A percentile compares a stretch with the other conserved stretches of the same genome.
phyloP scores from a whole-genome alignment of 2,888 invertebrate species.

The Hymenopus coronatus region DNA sequence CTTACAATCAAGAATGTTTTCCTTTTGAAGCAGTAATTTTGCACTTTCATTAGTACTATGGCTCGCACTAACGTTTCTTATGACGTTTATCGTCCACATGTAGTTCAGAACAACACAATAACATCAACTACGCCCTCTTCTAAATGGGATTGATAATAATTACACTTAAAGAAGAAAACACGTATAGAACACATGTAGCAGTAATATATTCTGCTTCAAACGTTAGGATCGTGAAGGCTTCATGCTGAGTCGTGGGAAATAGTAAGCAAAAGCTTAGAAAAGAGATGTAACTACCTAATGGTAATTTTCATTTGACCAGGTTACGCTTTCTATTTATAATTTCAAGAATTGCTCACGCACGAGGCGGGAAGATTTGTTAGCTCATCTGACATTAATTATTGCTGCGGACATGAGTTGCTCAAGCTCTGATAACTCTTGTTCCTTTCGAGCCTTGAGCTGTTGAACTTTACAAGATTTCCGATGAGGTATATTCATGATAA shows the following conservation, averaged over 20 bases:
- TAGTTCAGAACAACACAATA: neutral
- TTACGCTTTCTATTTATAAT: neutral
- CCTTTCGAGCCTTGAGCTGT: neutral
- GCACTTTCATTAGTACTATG: neutral
- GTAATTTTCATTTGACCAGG: neutral
- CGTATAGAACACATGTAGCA: neutral
- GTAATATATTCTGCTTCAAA: neutral
- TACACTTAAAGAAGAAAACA: neutral
- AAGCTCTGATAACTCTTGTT: neutral
- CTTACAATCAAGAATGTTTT: neutral
- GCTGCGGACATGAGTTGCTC: neutral
- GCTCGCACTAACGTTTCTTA: neutral
- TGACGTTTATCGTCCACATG: neutral
- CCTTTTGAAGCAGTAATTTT: neutral
- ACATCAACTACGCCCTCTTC: neutral
- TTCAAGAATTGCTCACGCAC: neutral
- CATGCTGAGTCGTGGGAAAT: neutral
- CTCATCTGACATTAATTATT: neutral
- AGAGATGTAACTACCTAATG: neutral
- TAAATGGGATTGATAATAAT: slow-evolving; percentile 5
- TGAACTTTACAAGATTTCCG: neutral
- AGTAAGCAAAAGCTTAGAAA: neutral
- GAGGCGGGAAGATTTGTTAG: neutral
- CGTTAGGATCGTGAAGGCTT: neutral
- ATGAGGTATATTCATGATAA: neutral